These are phyloP conservation scores for Hyposoter didymator DNA, from an alignment of 2,888 invertebrate genomes.

Conservation along the genomic window DNA sequence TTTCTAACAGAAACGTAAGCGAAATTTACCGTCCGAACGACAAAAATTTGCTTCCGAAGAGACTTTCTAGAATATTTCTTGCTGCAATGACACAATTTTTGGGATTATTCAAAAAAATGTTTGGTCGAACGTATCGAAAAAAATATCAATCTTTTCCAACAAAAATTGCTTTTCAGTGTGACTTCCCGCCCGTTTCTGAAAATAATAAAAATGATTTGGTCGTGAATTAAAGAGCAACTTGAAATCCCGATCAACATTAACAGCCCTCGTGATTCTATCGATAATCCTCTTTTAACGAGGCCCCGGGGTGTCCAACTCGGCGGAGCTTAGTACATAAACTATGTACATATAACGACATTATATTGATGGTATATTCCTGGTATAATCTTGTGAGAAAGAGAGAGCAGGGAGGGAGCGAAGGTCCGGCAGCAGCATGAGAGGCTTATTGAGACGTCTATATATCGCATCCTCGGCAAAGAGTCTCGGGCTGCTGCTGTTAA, in stretches of 20 bases:
- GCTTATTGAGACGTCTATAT: constrained; percentile 62
- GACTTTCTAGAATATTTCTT: too few relatives aligned
- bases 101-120: too few relatives aligned
- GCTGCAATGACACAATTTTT: too few relatives aligned
- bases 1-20: too few relatives aligned
- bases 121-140: too few relatives aligned
- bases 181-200: not conserved
- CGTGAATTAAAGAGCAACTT: constrained; percentile 23
- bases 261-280: constrained; percentile 40
- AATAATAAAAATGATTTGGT: constrained; percentile 6
- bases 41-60: too few relatives aligned
- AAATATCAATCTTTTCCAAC: too few relatives aligned
- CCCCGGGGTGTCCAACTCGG: not conserved
- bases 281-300: constrained; percentile 59
- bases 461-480: constrained; percentile 25
- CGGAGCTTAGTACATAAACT: constrained; percentile 28
- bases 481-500: constrained; percentile 31
- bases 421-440: constrained; percentile 44
- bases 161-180: too few relatives aligned
- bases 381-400: constrained; percentile 36
- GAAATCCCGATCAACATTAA: constrained; percentile 30
- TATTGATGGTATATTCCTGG: constrained; percentile 31
- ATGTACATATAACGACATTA: constrained; percentile 31
- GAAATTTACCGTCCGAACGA: too few relatives aligned
- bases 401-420: constrained; percentile 16